phyloP scores from a whole-genome alignment of 2,113 vertebrate species.

The Chionis minor region DNA sequence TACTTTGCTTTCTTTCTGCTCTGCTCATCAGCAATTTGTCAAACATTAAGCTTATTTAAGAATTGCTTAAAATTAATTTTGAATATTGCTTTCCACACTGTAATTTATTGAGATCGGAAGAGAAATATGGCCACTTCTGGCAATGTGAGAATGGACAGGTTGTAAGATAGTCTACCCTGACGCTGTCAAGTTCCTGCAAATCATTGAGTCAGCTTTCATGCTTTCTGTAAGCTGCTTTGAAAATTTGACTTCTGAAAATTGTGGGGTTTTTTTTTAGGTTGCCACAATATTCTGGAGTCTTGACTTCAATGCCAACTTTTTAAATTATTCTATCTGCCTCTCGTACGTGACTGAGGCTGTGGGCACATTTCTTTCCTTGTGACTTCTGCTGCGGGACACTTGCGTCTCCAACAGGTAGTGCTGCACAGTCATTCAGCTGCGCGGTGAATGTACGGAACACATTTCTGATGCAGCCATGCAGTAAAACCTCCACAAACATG shows the following conservation, averaged over 20 bases:
- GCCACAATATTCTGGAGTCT: neutral
- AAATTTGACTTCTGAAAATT: neutral
- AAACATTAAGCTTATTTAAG: neutral
- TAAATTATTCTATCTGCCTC: neutral
- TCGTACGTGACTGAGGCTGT: neutral
- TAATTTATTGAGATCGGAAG: neutral
- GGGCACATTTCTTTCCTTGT: neutral
- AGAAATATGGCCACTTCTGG: neutral
- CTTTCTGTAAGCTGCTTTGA: neutral
- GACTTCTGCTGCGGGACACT: neutral
- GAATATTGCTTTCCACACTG: neutral
- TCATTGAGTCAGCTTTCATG: neutral
- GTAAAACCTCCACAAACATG: neutral
- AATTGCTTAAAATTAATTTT: neutral
- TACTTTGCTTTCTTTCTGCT: neutral
- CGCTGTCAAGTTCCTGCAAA: neutral
- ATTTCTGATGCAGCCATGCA: neutral
- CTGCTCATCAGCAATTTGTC: neutral
- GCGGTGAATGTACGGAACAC: neutral
- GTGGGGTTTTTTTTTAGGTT: neutral
- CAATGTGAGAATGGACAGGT: neutral
- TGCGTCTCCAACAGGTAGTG: neutral
- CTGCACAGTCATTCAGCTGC: neutral
- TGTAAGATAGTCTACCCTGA: neutral
- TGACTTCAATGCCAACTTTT: neutral